These are phyloP conservation scores for Sterrhoptilus dennistouni DNA, from an alignment of 2,113 vertebrate genomes.

Conservation along the genomic window DNA sequence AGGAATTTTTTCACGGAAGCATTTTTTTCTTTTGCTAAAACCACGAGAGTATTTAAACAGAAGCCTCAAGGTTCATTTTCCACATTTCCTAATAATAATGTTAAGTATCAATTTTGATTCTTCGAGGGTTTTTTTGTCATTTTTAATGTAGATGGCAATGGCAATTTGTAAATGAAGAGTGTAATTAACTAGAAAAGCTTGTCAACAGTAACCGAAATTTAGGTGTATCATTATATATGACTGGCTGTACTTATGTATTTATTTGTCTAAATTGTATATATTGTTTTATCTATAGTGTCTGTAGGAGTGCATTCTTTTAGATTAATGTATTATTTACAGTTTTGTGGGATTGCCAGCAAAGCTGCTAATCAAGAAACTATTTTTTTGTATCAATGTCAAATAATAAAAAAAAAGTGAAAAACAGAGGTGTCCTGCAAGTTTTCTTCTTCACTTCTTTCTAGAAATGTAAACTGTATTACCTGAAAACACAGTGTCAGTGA, in stretches of 20 bases:
- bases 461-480: constrained; percentile 49
- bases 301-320: constrained; percentile 78
- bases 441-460: constrained; percentile 45
- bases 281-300: constrained; percentile 76
- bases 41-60: constrained; percentile 26
- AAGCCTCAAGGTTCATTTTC: constrained; percentile 60
- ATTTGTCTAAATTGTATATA: constrained; percentile 83
- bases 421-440: constrained; percentile 41
- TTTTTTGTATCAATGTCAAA: constrained; percentile 80
- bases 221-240: constrained; percentile 75
- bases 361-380: constrained; percentile 80
- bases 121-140: constrained; percentile 48
- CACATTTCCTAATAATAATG: constrained; percentile 59
- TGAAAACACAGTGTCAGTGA: constrained; percentile 48
- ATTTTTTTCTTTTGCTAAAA: constrained; percentile 53
- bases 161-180: constrained; percentile 74
- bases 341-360: constrained; percentile 78
- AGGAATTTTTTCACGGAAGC: constrained; percentile 56
- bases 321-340: constrained; percentile 76
- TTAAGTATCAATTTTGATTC: constrained; percentile 48
- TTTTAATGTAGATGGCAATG: constrained; percentile 45
- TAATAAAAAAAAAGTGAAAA: constrained; percentile 41
- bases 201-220: constrained; percentile 71
- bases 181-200: constrained; percentile 73
- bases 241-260: constrained; percentile 83